These are phyloP conservation scores for Sinhomidia bicolor DNA, from an alignment of 2,888 invertebrate species.

Conservation along the genomic window DNA sequence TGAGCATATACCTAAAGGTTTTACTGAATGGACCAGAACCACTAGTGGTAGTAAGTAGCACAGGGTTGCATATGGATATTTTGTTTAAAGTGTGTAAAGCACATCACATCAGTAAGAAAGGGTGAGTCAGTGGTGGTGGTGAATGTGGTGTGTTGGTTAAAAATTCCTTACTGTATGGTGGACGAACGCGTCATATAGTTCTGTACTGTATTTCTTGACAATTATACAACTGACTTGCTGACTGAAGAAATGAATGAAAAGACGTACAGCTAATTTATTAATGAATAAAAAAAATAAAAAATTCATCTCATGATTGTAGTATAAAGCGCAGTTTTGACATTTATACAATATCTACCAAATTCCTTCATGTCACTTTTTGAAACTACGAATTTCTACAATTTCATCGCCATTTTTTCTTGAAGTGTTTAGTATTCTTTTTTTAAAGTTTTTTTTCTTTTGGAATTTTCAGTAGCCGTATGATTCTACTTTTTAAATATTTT, in stretches of 20 bases:
- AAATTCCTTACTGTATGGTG: background rate
- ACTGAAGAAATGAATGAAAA: background rate
- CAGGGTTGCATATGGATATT: background rate
- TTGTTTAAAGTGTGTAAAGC: background rate
- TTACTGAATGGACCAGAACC: conserved; percentile 19
- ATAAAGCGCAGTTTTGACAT: background rate
- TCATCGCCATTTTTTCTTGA: background rate
- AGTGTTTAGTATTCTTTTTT: background rate
- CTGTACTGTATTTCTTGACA: background rate
- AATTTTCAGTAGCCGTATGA: background rate
- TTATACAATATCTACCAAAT: background rate
- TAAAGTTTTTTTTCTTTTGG: background rate
- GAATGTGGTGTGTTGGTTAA: too few relatives aligned
- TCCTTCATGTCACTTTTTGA: background rate
- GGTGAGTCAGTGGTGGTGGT: conserved; percentile 15
- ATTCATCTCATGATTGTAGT: background rate
- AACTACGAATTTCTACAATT: background rate
- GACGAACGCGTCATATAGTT: background rate
- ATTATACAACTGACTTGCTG: background rate
- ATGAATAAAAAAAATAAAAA: background rate
- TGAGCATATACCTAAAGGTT: background rate
- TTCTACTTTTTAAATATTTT: background rate
- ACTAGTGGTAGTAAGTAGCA: background rate
- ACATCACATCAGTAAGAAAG: background rate
- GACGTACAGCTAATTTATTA: conserved; percentile 13